Percentiles rank a stretch among this genome's conserved stretches.
Conservation (phyloP, 1,140 invertebrate genomes). For the Rhyzopertha dominica region DNA sequence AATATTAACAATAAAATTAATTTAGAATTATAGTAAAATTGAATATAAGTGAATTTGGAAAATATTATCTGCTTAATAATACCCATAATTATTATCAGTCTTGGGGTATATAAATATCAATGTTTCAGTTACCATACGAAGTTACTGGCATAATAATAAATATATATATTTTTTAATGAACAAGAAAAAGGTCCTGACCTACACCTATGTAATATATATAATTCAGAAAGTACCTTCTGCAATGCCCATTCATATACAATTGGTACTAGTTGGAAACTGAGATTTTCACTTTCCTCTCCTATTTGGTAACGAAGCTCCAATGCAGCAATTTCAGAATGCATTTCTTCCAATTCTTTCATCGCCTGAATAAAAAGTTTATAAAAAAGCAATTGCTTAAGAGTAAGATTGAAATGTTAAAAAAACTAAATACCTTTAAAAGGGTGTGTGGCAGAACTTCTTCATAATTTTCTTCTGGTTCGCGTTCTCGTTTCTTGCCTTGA, state of each 20-base stretch:
- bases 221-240: constrained; percentile 77
- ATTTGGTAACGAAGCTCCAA: constrained; percentile 52
- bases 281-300: constrained; percentile 55
- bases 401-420: constrained; percentile 4
- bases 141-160: no score
- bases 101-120: no score
- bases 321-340: constrained; percentile 43
- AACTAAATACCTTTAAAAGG: no score
- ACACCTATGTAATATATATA: no score
- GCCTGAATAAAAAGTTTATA: constrained; percentile 48
- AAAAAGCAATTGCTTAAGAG: not conserved
- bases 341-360: constrained; percentile 49
- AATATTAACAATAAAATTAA: no score
- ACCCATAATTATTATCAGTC: no score
- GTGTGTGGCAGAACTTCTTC: constrained; percentile 18
- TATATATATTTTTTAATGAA: no score
- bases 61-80: no score
- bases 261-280: constrained; percentile 88
- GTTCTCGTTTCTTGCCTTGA: constrained; percentile 64
- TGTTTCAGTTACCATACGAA: no score
- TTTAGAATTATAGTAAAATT: no score
- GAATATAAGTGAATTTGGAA: no score
- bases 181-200: no score
- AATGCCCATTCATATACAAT: constrained; percentile 96
- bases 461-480: constrained; percentile 18